A percentile compares a stretch with the other conserved stretches of the same genome.
Conservation (phyloP, 2,113 vertebrate genomes). For the Zosterops pallidus region DNA sequence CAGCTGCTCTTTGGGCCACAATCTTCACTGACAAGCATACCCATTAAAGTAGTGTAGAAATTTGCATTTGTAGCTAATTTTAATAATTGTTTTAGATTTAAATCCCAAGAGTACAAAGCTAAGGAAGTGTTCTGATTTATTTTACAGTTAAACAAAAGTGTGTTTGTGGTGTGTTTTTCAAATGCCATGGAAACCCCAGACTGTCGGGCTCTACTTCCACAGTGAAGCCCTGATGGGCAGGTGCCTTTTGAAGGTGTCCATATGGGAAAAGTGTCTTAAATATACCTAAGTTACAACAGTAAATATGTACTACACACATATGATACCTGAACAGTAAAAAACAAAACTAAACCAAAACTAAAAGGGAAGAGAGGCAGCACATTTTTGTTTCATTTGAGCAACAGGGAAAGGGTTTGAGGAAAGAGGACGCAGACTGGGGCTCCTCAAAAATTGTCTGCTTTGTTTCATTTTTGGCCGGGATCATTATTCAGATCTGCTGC, state of each 20-base stretch:
- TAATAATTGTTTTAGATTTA: not conserved
- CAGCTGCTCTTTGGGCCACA: not conserved
- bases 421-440: not conserved
- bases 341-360: not conserved
- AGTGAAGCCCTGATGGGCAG: not conserved
- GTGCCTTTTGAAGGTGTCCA: not conserved
- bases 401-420: not conserved
- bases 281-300: not conserved
- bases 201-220: not conserved
- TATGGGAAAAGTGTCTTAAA: not conserved
- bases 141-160: not conserved
- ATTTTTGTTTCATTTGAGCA: not conserved
- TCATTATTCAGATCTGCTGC: not conserved
- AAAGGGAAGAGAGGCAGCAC: not conserved
- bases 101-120: not conserved
- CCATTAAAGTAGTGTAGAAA: not conserved
- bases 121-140: not conserved
- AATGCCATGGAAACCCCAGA: not conserved
- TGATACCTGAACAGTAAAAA: not conserved
- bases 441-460: not conserved
- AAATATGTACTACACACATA: not conserved
- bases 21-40: not conserved
- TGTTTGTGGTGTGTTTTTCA: not conserved
- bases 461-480: not conserved
- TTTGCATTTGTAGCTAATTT: not conserved